Evolutionary conservation across 1,140 invertebrate species (phyloP).

Genomic region (Samia ricini): DNA sequence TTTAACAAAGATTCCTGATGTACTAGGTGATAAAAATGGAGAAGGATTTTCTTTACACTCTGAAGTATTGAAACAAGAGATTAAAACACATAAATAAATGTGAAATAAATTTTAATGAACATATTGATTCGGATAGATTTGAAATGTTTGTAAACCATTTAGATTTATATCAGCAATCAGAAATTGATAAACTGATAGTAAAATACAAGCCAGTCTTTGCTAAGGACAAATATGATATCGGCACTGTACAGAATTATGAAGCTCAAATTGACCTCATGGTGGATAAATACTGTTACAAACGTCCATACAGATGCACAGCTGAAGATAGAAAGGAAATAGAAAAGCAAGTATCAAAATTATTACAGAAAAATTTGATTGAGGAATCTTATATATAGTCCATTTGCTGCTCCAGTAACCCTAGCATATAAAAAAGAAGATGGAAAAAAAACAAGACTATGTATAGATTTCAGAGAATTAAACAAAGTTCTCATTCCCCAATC

Average conservation of each 20-base stretch:
- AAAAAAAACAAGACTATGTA: conserved; percentile 20
- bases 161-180: conserved; percentile 4
- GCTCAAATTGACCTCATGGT: conserved; percentile 10
- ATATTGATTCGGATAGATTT: conserved; percentile 1
- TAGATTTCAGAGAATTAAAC: too few species aligned
- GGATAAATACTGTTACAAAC: conserved; percentile 18
- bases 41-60: conserved; percentile 1
- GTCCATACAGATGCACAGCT: conserved; percentile 17
- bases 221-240: conserved; percentile 15
- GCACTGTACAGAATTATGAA: conserved; percentile 10
- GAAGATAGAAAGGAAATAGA: conserved; percentile 22
- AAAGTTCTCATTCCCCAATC: conserved; percentile 20
- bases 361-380: too few species aligned
- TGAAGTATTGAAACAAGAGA: conserved; percentile 11
- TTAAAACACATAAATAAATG: conserved; percentile 12
- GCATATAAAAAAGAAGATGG: conserved; percentile 22
- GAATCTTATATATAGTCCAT: conserved; percentile 20
- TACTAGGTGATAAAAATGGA: conserved; percentile 19
- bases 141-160: conserved; percentile 5
- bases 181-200: conserved; percentile 12
- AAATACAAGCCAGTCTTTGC: conserved; percentile 13
- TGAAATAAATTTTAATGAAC: too few species aligned
- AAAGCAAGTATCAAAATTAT: conserved; percentile 19
- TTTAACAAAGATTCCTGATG: conserved; percentile 14
- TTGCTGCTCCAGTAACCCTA: too few species aligned